A percentile compares a stretch with the other conserved stretches of the same genome.
Evolutionary conservation across 2,113 vertebrate species (phyloP).

Genomic region (Microcebus griseorufus): DNA sequence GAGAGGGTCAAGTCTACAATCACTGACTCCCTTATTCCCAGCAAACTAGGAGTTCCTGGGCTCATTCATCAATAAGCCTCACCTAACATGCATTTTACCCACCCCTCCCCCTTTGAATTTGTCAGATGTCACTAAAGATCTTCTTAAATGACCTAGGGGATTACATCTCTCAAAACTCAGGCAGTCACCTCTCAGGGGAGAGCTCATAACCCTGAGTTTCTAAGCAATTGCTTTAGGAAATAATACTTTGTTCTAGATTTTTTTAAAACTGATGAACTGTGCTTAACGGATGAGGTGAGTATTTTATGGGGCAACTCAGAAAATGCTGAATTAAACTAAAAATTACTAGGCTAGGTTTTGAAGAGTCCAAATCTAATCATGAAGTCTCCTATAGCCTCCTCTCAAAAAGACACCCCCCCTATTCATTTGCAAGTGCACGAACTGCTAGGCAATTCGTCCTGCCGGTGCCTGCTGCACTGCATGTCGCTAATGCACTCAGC

Average conservation of each 20-base stretch:
- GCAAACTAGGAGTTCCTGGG: background rate
- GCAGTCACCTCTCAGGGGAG: background rate
- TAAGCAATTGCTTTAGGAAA: background rate
- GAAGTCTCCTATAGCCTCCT: background rate
- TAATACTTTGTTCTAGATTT: background rate
- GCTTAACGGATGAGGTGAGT: slow-evolving; percentile 1
- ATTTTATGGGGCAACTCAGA: background rate
- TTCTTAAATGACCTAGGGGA: background rate
- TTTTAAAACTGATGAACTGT: slow-evolving; percentile 39
- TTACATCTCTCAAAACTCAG: background rate
- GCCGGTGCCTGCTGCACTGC: background rate
- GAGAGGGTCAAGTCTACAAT: background rate
- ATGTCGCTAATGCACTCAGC: background rate
- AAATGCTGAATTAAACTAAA: slow-evolving; percentile 49
- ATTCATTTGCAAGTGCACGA: background rate
- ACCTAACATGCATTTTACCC: background rate
- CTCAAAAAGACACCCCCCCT: background rate
- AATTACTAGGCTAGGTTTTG: background rate
- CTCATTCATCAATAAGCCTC: background rate
- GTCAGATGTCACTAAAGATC: background rate
- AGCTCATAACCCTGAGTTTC: background rate
- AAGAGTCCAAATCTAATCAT: background rate
- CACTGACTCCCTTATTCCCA: background rate
- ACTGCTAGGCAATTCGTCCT: background rate
- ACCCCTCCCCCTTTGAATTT: background rate